phyloP scores from a whole-genome alignment of 2,888 invertebrate genomes.

The Calameuta idolon region DNA sequence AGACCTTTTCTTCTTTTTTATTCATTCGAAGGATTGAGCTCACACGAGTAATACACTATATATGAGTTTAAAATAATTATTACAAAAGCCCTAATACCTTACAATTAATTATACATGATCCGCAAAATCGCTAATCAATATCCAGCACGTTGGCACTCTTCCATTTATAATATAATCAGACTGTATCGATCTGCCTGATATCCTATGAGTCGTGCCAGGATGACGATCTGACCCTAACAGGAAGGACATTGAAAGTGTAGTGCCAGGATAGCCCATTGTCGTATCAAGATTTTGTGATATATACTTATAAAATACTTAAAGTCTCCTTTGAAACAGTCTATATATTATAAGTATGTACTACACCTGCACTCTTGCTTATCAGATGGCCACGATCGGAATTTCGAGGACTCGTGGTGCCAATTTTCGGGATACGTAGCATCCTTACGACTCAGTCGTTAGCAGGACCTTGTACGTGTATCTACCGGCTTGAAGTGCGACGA shows the following conservation, averaged over 20 bases:
- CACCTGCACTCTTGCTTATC: neutral
- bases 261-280: neutral
- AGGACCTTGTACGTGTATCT: neutral
- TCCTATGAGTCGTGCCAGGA: neutral
- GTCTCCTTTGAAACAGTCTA: neutral
- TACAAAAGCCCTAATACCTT: slow-evolving; percentile 44
- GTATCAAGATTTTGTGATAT: neutral
- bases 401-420: neutral
- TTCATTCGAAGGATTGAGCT: slow-evolving; percentile 37
- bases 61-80: slow-evolving; percentile 37
- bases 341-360: neutral
- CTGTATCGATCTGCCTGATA: neutral
- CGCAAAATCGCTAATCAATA: neutral
- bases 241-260: neutral
- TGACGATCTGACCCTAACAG: neutral
- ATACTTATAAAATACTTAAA: neutral
- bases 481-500: neutral
- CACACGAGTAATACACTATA: slow-evolving; percentile 38
- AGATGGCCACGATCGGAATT: neutral
- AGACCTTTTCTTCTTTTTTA: slow-evolving; percentile 28
- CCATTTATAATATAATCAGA: neutral
- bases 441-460: neutral
- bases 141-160: neutral
- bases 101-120: slow-evolving; percentile 31
- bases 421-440: neutral